Evolutionary conservation across 2,888 invertebrate genomes (phyloP), one percentile per base, ranked within the genome.

Genomic region (Zootermopsis nevadensis): DNA sequence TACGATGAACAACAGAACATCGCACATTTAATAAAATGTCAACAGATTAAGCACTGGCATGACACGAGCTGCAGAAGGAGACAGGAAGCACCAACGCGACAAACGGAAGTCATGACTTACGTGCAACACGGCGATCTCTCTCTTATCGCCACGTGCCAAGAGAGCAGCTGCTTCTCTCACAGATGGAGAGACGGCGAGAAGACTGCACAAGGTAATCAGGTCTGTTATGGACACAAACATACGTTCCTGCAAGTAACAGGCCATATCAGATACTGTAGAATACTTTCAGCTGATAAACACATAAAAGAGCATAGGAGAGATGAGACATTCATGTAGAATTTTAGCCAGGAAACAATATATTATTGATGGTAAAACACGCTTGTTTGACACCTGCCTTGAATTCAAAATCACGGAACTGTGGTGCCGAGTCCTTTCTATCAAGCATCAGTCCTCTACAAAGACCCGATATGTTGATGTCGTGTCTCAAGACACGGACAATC

Each of bases 141-240:
- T 91, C 77, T 92, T 91, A 80, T 92, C 92, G 0, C 92, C 91
- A 27, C 91, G 88, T 69, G 90, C 90, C 67, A 91, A 89, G 1
- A 91, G 88, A 22, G 90, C 89, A 0, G 92, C 92, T 0, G 94
- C 94, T 87, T 96, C 96, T 81, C 93, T 91, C 0, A 95, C 94
- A 87, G 93, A 92, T 0, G 96, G 95, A 35, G 93, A 93, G 86
- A 97, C 94, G 19, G 95, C 94, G 84, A 98, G 91, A 87, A 97
- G 92, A 92, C 97, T 95, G 88, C 96, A 95, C 87, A 98, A 93
- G 86, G 96, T 94, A 77, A 97, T 92, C 84, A 99, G 91, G 89
- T 99, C 99, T 0, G 95, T 94, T 80, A 98, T 91, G 0, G 96
- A 94, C 33, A 93, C 90, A 88, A 98, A 97, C 85, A 97, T 94